Base-by-base conservation (phyloP, 1,140 invertebrate genomes). In the Whitmania pigra region DNA sequence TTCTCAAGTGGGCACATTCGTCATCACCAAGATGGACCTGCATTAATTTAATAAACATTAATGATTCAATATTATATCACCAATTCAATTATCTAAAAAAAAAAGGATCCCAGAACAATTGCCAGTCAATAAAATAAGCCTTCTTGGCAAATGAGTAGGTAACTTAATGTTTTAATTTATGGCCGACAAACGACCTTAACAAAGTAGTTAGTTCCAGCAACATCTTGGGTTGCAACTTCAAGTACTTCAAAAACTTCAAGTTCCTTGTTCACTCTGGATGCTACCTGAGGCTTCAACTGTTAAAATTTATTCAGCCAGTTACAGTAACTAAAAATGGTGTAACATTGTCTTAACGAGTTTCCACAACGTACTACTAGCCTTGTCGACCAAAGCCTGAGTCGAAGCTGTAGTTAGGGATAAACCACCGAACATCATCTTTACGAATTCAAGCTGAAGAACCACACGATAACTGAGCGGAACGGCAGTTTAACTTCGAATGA, bases 181-280 rank as follows among this genome's bases (percentile, higher is more conserved):
- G n/a, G n/a, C 55, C 27, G 22, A n/a, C n/a, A n/a, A n/a, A n/a
- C n/a, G n/a, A 70, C 69, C 69, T 70, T 70, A 53, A 70, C 69
- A 18, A 70, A 70, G 53, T 70, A 70, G 53, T 53, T 70, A 22
- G 49, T 53, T 49, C 69, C 69, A 53, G 69, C 69, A 25, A 70
- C 69, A 53, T 53, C 49, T 70, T 70, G 69, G n/a, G 69, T 53
- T 43, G 69, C 7, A 22, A 53, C 40, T n/a, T 25, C 25, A 20
- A 70, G 18, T 6, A 49, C 69, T 53, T n/a, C 29, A 22, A 70
- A 70, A 2, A 27, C 43, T n/a, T 70, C 53, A 27, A 70, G 53
- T 25, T 70, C 53, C 43, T 49, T 70, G 49, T 70, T 70, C 18
- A 70, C 15, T 53, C 53, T 70, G 40, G 22, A 53, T 17, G 40